Evolutionary conservation across 2,888 invertebrate species (phyloP).

Genomic region (Bugulina stolonifera): DNA sequence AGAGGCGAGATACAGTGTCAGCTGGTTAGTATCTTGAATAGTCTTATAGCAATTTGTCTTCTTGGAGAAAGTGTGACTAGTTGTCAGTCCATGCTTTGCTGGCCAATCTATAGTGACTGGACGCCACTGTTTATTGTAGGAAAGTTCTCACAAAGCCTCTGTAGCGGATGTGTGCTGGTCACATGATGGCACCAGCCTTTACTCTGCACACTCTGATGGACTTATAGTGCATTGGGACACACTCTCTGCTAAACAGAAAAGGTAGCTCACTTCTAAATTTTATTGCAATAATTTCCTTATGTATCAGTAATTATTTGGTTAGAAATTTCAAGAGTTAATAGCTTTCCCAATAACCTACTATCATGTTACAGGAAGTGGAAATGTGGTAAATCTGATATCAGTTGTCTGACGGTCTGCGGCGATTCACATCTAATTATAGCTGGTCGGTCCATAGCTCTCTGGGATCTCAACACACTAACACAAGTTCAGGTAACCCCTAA

Average conservation of each 20-base stretch:
- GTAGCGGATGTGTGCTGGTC: constrained; percentile 6
- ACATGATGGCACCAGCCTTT: not conserved
- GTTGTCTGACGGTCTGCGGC: not conserved
- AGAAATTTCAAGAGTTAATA: too few relatives aligned
- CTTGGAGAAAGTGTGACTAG: too few relatives aligned
- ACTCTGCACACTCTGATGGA: not conserved
- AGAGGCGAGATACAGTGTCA: constrained; percentile 62
- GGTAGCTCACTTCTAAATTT: too few relatives aligned
- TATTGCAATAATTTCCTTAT: too few relatives aligned
- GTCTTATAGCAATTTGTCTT: too few relatives aligned
- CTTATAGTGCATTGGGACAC: not conserved
- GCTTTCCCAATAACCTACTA: too few relatives aligned
- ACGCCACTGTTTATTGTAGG: not conserved
- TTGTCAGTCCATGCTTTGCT: too few relatives aligned
- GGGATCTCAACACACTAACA: not conserved
- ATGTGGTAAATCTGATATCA: constrained; percentile 5
- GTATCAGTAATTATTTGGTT: too few relatives aligned
- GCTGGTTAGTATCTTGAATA: constrained; percentile 46
- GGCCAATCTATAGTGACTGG: too few relatives aligned
- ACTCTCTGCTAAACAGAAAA: constrained; percentile 2
- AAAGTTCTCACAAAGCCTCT: not conserved
- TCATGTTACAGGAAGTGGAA: constrained; percentile 11
- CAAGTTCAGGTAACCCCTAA: not conserved
- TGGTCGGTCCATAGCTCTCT: not conserved
- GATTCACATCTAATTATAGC: not conserved